phyloP scores from a whole-genome alignment of 2,888 invertebrate species.

The Leptopterna dolabrata region DNA sequence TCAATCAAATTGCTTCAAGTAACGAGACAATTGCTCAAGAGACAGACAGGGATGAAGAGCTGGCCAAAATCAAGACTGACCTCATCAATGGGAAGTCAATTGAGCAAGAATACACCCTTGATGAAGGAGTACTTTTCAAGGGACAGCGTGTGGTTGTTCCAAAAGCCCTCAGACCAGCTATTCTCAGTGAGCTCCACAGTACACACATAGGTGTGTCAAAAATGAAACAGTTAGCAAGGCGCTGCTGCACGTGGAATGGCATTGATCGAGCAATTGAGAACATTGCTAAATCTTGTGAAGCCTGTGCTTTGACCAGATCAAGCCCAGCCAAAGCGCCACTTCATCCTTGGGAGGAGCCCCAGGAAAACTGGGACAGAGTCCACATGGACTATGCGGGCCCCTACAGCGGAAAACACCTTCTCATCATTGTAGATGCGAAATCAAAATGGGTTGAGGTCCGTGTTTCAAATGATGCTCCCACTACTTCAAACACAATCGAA shows the following conservation, averaged over 20 bases:
- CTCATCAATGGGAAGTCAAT: neutral
- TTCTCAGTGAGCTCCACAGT: neutral
- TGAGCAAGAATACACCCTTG: neutral
- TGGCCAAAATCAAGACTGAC: neutral
- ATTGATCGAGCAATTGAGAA: conserved; percentile 59
- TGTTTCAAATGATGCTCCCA: neutral
- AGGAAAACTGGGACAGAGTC: no score
- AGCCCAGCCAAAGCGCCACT: conserved; percentile 28
- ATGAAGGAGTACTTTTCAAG: conserved; percentile 50
- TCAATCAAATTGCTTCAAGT: neutral
- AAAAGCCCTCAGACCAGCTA: neutral
- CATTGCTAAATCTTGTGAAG: conserved; percentile 60
- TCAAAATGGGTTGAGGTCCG: conserved; percentile 42
- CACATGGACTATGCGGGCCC: conserved; percentile 63
- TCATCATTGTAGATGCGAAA: conserved; percentile 52
- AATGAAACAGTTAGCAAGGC: no score
- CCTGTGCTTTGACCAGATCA: conserved; percentile 44
- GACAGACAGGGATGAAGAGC: conserved; percentile 41
- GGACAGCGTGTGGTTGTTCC: conserved; percentile 45
- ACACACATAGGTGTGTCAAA: no score
- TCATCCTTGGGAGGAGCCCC: conserved; percentile 62
- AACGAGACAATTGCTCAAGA: conserved; percentile 23
- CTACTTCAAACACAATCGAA: conserved; percentile 21
- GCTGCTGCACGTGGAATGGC: conserved; percentile 59
- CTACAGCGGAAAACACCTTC: conserved; percentile 6